Percentiles rank a stretch among this genome's conserved stretches.
phyloP scores from a whole-genome alignment of 2,797 vertebrate genomes.

The Sebastes diploproa region DNA sequence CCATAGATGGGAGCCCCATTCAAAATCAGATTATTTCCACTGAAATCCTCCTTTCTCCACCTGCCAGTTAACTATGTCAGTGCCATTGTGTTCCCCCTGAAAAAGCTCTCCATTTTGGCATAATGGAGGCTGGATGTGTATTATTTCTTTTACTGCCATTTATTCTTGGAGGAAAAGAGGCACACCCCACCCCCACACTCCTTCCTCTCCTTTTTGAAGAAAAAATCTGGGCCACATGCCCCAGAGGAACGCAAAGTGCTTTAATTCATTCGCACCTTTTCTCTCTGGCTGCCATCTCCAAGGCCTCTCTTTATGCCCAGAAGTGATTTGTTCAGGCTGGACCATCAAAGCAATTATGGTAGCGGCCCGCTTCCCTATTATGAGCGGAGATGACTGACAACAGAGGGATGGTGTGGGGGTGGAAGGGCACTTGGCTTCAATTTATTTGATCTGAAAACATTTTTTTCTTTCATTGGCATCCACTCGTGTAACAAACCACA shows the following conservation, averaged over 20 bases:
- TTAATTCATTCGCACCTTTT: constrained; percentile 99
- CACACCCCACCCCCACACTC: constrained; percentile 65
- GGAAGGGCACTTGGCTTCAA: constrained; percentile 80
- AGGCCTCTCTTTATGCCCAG: constrained; percentile 95
- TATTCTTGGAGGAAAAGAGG: constrained; percentile 76
- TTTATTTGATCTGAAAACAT: constrained; percentile 80
- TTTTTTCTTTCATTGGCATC: constrained; percentile 64
- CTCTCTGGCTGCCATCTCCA: constrained; percentile 95
- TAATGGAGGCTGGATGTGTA: constrained; percentile 86
- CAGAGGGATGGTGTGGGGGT: constrained; percentile 75
- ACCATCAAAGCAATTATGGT: constrained; percentile 99
- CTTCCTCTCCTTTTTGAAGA: constrained; percentile 82
- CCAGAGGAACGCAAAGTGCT: constrained; percentile 95
- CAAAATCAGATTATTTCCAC: constrained; percentile 97
- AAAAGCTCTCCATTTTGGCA: constrained; percentile 88
- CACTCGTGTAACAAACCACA: constrained; percentile 70
- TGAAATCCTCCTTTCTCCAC: constrained; percentile 91
- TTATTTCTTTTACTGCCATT: constrained; percentile 90
- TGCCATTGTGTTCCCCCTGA: constrained; percentile 87
- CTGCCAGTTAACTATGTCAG: constrained; percentile 95
- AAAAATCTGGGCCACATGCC: constrained; percentile 98
- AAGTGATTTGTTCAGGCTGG: constrained; percentile 98
- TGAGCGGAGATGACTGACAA: constrained; percentile 97
- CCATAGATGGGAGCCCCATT: constrained; percentile 81
- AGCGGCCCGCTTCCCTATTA: constrained; percentile 93